phyloP scores from a whole-genome alignment of 2,888 invertebrate genomes.

The Thyatira batis region DNA sequence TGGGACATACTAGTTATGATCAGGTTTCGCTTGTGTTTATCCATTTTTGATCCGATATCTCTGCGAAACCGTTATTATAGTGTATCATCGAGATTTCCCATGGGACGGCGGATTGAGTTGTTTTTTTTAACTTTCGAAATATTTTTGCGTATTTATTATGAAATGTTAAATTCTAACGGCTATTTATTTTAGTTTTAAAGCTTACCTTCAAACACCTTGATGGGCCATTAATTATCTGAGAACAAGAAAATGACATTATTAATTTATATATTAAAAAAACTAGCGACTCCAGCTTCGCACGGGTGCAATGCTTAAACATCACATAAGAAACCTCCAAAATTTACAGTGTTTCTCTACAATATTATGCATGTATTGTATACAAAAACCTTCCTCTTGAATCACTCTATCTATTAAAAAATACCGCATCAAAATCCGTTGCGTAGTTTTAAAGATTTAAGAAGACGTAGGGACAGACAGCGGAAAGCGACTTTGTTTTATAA shows the following conservation, averaged over 20 bases:
- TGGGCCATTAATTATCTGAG: not conserved
- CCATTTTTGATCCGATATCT: conserved; percentile 1
- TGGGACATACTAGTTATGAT: not conserved
- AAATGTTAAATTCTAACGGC: not conserved
- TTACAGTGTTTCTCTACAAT: no score
- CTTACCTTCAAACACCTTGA: not conserved
- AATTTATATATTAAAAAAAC: not conserved
- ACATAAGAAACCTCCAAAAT: no score
- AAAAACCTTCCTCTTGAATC: no score
- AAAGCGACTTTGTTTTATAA: no score
- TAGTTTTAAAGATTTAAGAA: no score
- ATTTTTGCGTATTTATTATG: not conserved
- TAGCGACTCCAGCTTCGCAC: no score
- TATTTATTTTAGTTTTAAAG: no score
- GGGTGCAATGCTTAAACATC: no score
- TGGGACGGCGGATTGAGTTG: not conserved
- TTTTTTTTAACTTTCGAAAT: not conserved
- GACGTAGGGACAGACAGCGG: no score
- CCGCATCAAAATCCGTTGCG: no score
- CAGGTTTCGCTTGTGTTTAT: not conserved
- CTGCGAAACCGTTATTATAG: not conserved
- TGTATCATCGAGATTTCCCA: not conserved
- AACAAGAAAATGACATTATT: not conserved
- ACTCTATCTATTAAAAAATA: no score
- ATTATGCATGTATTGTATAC: no score